Base-by-base conservation (phyloP, 2,113 vertebrate species). In the Oryzias curvinotus region DNA sequence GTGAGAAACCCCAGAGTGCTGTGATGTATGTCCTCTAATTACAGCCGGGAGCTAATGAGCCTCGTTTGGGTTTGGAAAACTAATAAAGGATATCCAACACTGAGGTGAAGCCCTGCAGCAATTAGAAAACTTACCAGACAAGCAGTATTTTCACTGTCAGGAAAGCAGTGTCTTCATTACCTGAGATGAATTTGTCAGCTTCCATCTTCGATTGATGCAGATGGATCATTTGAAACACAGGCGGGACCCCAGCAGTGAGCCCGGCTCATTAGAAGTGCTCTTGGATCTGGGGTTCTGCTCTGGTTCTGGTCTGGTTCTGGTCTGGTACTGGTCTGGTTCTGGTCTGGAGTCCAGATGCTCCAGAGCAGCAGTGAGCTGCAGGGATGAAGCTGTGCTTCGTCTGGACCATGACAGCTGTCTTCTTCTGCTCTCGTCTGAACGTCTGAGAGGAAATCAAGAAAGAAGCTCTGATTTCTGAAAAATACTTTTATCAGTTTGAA, bases 11-110 rank as follows among this genome's bases (percentile, higher is more conserved):
- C 81, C 41, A 65, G 69, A 87, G 87, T 80, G 71, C 58, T 84
- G 69, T 79, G 82, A 90, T 90, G 85, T 85, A 88, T 83, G 67
- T 86, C 68, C 73, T 85, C 84, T 88, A 90, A 92, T 91, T 92
- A 90, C 81, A 87, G 62, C 53, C 6, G 75, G 71, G 68, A 61
- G 74, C 79, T 86, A 86, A 91, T 88, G 85, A 90, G 78, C 80
- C 76, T 87, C 80, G 51, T 88, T 89, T 87, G 85, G 83, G 83
- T 74, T 77, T 49, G 63, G 80, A 88, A 87, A 90, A 88, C 85
- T 83, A 88, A 89, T 89, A 88, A 84, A 83, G 77, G 61, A 78
- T 81, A 83, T 87, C 68, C 81, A 85, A 82, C 72, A 51, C 77
- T 52, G 82, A 88, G 85, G 90, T 87, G 87, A 84, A 86, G 79